These are phyloP conservation scores for Netelia fuscicornis DNA, from an alignment of 2,888 invertebrate species.

Conservation along the genomic window DNA sequence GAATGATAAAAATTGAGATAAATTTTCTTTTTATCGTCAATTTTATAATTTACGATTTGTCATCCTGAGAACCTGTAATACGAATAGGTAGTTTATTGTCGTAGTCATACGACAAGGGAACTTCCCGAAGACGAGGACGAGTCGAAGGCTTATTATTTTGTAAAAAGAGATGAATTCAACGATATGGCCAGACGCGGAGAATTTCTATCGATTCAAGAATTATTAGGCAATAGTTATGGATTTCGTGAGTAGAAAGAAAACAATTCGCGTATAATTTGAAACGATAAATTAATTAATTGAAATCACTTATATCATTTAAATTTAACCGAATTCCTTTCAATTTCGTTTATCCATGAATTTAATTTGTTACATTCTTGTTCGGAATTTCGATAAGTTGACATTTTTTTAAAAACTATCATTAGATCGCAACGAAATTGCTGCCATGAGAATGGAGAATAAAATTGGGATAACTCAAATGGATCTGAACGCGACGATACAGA, in stretches of 20 bases:
- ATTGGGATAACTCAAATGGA: constrained; percentile 83
- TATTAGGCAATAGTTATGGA: constrained; percentile 83
- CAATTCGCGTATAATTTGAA: not conserved
- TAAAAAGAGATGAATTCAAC: constrained; percentile 81
- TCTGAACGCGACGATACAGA: constrained; percentile 81
- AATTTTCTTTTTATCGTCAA: not conserved
- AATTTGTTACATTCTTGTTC: not conserved
- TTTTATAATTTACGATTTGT: constrained; percentile 31
- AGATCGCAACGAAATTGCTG: constrained; percentile 82
- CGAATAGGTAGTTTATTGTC: constrained; percentile 79
- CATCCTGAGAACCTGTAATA: not conserved
- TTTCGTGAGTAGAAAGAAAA: constrained; percentile 79
- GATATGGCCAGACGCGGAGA: constrained; percentile 83
- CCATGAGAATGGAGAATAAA: constrained; percentile 76
- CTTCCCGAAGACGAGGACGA: constrained; percentile 76
- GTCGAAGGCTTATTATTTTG: constrained; percentile 80
- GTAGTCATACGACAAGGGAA: constrained; percentile 83
- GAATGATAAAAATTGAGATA: not conserved
- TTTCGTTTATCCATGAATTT: not conserved
- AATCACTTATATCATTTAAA: not conserved
- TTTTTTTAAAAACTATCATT: not conserved
- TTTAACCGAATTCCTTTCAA: not conserved
- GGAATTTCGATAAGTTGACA: not conserved
- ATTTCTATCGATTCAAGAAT: constrained; percentile 83
- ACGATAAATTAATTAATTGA: constrained; percentile 4